phyloP scores from a whole-genome alignment of 1,140 invertebrate species.

The Cylas formicarius region DNA sequence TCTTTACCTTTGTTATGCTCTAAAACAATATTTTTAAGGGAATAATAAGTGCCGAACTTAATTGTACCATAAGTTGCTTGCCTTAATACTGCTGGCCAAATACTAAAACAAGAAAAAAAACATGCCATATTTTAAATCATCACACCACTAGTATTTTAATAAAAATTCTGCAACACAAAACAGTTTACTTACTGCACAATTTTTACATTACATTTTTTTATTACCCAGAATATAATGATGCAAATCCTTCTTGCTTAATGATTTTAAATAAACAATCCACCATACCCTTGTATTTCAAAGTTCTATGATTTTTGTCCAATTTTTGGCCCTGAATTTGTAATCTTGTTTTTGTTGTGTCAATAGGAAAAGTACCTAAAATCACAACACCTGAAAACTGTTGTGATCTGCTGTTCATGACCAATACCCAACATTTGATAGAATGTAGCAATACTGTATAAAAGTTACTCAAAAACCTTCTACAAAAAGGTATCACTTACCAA shows the following conservation, averaged over 20 bases:
- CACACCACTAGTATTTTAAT: neutral
- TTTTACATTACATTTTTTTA: conserved; percentile 10
- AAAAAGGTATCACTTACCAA: conserved; percentile 63
- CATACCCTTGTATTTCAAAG: conserved; percentile 84
- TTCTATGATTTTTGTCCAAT: conserved; percentile 65
- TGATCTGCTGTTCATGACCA: no score
- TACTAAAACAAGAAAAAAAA: conserved; percentile 51
- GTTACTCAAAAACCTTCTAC: neutral
- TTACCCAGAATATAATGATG: conserved; percentile 79
- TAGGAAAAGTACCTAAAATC: conserved; percentile 85
- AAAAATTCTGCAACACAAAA: conserved; percentile 1
- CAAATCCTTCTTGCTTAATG: conserved; percentile 70
- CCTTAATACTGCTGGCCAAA: conserved; percentile 82
- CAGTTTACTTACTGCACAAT: neutral
- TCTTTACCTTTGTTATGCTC: conserved; percentile 59
- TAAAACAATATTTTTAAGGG: conserved; percentile 65
- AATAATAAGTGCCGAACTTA: conserved; percentile 94
- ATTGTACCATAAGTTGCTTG: conserved; percentile 95
- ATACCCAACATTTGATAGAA: neutral
- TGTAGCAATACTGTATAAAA: neutral
- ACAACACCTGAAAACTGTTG: neutral
- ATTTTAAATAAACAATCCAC: conserved; percentile 81
- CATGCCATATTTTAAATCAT: conserved; percentile 4
- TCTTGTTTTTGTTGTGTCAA: conserved; percentile 93
- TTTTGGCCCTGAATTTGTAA: conserved; percentile 92